These are phyloP conservation scores for Phaethon lepturus DNA, from an alignment of 2,113 vertebrate genomes.

Conservation along the genomic window DNA sequence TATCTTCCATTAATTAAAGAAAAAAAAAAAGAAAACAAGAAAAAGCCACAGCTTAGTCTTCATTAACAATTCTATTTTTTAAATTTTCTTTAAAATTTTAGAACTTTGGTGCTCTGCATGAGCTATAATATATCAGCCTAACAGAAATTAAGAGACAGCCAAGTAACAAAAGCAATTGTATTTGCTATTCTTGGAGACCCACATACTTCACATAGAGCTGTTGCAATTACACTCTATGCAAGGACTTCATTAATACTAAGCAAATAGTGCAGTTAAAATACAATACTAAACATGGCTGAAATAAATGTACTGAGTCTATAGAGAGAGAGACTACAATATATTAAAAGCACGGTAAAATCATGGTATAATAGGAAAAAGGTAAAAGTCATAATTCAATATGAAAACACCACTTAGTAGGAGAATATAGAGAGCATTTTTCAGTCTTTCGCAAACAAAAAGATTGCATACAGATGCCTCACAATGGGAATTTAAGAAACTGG, in stretches of 20 bases:
- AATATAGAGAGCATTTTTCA: not conserved
- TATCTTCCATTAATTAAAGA: not conserved
- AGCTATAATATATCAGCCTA: not conserved
- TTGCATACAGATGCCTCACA: rapidly evolving
- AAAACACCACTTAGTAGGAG: not conserved
- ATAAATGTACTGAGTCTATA: not conserved
- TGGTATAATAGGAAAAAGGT: not conserved
- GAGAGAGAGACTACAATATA: not conserved
- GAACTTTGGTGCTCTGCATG: not conserved
- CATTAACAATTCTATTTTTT: not conserved
- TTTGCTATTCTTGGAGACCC: not conserved
- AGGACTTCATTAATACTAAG: not conserved
- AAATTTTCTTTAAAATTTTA: not conserved
- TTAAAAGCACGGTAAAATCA: not conserved
- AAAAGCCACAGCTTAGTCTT: not conserved
- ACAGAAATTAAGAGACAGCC: not conserved
- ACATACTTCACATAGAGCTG: not conserved
- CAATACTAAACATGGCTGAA: not conserved
- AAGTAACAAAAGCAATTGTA: not conserved
- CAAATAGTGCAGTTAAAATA: not conserved
- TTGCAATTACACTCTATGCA: not conserved
- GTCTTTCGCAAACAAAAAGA: not conserved
- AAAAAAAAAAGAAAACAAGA: not conserved
- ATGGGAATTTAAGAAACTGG: not conserved
- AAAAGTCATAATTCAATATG: not conserved